Base-by-base conservation (phyloP, 2,113 vertebrate species). In the Origma solitaria region DNA sequence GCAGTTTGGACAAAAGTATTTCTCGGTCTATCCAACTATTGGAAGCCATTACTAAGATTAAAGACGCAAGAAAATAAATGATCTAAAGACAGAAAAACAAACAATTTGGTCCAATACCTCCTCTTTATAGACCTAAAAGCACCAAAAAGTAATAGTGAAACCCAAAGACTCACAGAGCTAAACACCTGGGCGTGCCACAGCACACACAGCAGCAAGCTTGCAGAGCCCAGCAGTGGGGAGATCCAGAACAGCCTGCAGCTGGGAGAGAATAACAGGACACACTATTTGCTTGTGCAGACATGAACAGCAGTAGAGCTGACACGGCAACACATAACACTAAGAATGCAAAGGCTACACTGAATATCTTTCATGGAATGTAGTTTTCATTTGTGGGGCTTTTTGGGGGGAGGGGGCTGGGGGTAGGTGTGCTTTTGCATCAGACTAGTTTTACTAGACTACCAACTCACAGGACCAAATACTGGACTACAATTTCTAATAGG, bases 321-420 rank as follows among this genome's bases (percentile, higher is more conserved):
- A 62, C 50, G 35, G 27, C 62, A 68, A 50, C 12, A 64, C 18
- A 5, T 22, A 50, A 45, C 31, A 47, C 17, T 20, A 64, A 45
- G 33, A 51, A 56, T 11, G 13, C n/a, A 77, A 64, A 22, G 28
- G 22, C 15, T 45, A 57, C 13, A 44, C 22, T 24, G 8, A 72
- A 1, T 19, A 60, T 31, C 40, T 16, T 57, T 31, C 16, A 57
- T 1, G 13, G 42, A 81, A 53, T 7, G 9, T 3, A 21, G 24
- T 6, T 49, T 58, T 37, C 12, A 13, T 8, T 16, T 68, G 11
- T 20, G 19, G 17, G 3, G 6, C 10, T 62, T 51, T 38, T n/a
- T 7, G 1, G 0, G 3, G 23, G 35, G 17, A 51, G 15, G 4
- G 37, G 12, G 23, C 33, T 70, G 42, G 8, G 33, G 18, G 13